Base-by-base conservation (phyloP, 2,113 vertebrate genomes). In the Phycodurus eques region DNA sequence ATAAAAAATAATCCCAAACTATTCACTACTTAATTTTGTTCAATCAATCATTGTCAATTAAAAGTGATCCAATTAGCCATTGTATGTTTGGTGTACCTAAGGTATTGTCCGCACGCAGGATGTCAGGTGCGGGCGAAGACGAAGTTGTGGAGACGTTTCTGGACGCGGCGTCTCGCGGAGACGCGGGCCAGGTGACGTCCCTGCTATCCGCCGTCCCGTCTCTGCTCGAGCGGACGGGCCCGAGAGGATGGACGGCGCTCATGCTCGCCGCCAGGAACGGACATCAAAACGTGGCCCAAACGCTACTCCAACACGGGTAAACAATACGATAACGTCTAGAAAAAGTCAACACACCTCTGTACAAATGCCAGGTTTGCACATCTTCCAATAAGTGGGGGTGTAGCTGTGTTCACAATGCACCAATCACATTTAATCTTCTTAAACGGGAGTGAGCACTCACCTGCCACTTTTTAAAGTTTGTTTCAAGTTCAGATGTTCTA, bases 251-350 rank as follows among this genome's bases (percentile, higher is more conserved):
- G 97, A 97, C 94, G 5, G 96, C 95, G 2, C 80, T 99, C 74
- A 99, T 98, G 96, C 89, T 94, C 27, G 95, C 91, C 1, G 92
- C 95, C 8, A 93, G 96, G 57, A 96, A 97, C 20, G 96, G 97
- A 22, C 96, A 98, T 76, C 74, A 81, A 4, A 72, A 89, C 0
- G 78, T 91, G 63, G 94, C 89, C 64, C 88, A 91, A 31, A 49
- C 83, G 71, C 93, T 98, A 61, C 92, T 98, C 75, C 87, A 92
- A 7, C 88, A 91, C 70, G 93, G 96, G 96, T 99, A 93, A 11
- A 56, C 53, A n/a, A 19, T 20, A 20, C 51, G 4, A 8, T 19
- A 53, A 19, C 8, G 49, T 6, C 5, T 2, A 53, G 53, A 11
- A 56, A 62, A 65, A 14, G 14, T 35, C 67, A n/a, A 47, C 15